phyloP scores from a whole-genome alignment of 2,113 vertebrate species.

The Rhinopithecus roxellana region DNA sequence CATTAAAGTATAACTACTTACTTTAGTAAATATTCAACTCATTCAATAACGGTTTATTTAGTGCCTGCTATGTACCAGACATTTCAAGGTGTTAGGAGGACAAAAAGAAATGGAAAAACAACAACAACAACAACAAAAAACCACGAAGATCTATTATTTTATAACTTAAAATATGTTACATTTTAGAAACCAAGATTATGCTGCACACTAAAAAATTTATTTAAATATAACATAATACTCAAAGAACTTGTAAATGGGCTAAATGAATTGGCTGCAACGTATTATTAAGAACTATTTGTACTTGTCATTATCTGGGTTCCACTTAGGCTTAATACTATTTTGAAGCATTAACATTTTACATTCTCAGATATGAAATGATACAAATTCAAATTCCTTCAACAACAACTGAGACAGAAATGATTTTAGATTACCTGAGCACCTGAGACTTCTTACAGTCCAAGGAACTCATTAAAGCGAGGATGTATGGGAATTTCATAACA shows the following conservation, averaged over 20 bases:
- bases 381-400: conserved; percentile 23
- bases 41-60: conserved; percentile 30
- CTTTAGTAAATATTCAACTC: background rate
- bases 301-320: conserved; percentile 39
- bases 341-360: conserved; percentile 49
- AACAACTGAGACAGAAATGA: background rate
- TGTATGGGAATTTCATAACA: background rate
- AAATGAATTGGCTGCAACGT: background rate
- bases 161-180: background rate
- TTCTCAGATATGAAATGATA: conserved; percentile 15
- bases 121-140: background rate
- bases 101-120: conserved; percentile 14
- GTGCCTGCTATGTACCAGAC: background rate
- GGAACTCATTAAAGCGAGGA: background rate
- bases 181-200: conserved; percentile 26
- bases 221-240: background rate
- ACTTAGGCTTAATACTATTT: background rate
- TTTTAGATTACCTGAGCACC: background rate
- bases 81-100: conserved; percentile 6
- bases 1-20: conserved; percentile 35
- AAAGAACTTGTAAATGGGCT: conserved; percentile 1
- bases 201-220: background rate
- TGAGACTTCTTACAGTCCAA: background rate
- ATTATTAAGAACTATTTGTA: conserved; percentile 12
- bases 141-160: conserved; percentile 25